Base-by-base conservation (phyloP, 2,797 vertebrate species). In the Dicrostonyx torquatus region DNA sequence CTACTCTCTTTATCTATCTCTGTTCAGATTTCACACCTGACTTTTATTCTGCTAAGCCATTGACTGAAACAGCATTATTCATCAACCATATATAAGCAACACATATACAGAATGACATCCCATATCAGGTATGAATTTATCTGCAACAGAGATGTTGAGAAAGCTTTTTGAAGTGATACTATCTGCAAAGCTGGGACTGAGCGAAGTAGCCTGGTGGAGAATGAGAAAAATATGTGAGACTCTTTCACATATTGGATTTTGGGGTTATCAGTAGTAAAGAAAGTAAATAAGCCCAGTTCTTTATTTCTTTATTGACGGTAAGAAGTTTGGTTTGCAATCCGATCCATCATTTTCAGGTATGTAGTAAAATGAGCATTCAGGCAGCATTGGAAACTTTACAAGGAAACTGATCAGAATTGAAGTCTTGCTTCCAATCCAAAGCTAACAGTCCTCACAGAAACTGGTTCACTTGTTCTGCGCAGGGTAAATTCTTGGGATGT, bases 391-490 rank as follows among this genome's bases (percentile, higher is more conserved):
- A 92, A 93, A 84, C 70, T 82, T 80, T 8, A 87, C 48, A 85
- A 88, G 76, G 45, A 93, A 43, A 37, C 43, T 83, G 75, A 83
- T 86, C n/a, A 10, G 8, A 86, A 84, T 1, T 34, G 50, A 26
- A 85, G 75, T n/a, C 83, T 94, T n/a, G 86, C 24, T 91, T 89
- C 18, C 20, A 45, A 24, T 48, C 80, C 89, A 87, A 87, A 95
- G 48, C 80, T 80, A 93, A 87, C 17, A 78, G 34, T 48, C n/a
- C 60, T 89, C 76, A 29, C 75, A 64, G 43, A 87, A 87, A 75
- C 89, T 4, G 4, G 83, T 64, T 95, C 68, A 9, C 43, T n/a
- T 6, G 55, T 37, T 62, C 40, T 17, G 14, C 14, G 8, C 87
- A 94, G 43, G 68, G 34, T 55, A 70, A n/a, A 91, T 89, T 84